A percentile compares a stretch with the other conserved stretches of the same genome.
These are phyloP conservation scores for Lagopus leucura DNA, from an alignment of 2,113 vertebrate genomes.

Conservation along the genomic window DNA sequence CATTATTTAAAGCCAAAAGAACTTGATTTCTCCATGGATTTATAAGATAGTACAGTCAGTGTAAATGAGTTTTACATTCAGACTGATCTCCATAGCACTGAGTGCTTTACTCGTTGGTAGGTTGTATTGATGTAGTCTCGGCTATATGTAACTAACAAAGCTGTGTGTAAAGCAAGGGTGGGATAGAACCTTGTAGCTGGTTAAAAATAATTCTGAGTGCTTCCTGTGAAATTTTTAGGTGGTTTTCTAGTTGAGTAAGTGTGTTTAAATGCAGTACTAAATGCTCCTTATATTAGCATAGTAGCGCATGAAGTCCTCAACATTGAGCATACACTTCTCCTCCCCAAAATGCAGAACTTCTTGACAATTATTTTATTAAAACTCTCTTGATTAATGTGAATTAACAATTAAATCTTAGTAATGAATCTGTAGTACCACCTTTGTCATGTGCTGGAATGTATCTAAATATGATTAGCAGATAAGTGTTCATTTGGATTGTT, in stretches of 20 bases:
- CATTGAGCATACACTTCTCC: neutral
- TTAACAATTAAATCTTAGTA: neutral
- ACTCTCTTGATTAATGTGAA: neutral
- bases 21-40: neutral
- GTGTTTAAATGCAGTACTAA: neutral
- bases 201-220: neutral
- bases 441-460: neutral
- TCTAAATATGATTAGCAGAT: neutral
- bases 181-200: neutral
- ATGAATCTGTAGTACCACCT: neutral
- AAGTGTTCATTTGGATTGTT: neutral
- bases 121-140: neutral
- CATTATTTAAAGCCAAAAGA: neutral
- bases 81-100: neutral
- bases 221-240: neutral
- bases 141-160: neutral
- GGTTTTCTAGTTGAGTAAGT: neutral
- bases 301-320: neutral
- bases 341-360: neutral
- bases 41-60: neutral
- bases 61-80: neutral
- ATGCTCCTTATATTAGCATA: neutral
- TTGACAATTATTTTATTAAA: neutral
- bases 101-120: neutral
- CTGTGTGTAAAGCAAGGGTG: neutral